Conservation (phyloP, 2,797 vertebrate genomes). For the Lithobates pipiens region DNA sequence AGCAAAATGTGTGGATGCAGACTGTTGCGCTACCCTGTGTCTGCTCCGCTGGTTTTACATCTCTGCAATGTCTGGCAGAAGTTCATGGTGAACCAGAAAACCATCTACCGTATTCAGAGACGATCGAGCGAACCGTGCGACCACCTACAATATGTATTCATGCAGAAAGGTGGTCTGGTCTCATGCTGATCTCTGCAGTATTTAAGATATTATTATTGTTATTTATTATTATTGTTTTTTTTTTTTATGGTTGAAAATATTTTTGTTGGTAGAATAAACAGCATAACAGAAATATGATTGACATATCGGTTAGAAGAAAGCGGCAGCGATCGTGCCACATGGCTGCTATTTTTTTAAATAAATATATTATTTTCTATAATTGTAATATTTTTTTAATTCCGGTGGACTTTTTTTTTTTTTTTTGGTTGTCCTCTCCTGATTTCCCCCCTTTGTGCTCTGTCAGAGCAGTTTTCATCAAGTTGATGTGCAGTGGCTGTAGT, state of each 20-base stretch:
- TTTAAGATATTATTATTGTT: not conserved
- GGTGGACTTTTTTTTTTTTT: too few relatives aligned
- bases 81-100: not conserved
- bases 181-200: too few relatives aligned
- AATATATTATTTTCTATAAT: too few relatives aligned
- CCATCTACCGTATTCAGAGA: not conserved
- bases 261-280: too few relatives aligned
- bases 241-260: too few relatives aligned
- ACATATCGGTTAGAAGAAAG: too few relatives aligned
- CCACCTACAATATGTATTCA: not conserved
- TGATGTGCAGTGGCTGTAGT: conserved; percentile 31
- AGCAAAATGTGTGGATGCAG: conserved; percentile 42
- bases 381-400: too few relatives aligned
- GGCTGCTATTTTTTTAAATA: too few relatives aligned
- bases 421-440: not conserved
- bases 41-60: conserved; percentile 21
- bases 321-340: too few relatives aligned
- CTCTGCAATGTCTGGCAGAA: conserved; percentile 25
- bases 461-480: conserved; percentile 42
- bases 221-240: too few relatives aligned
- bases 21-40: conserved; percentile 18
- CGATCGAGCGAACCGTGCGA: not conserved
- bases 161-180: not conserved
- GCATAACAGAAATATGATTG: too few relatives aligned
- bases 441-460: conserved; percentile 5